Conservation (phyloP, 2,113 vertebrate genomes). For the Trichomycterus rosablanca region DNA sequence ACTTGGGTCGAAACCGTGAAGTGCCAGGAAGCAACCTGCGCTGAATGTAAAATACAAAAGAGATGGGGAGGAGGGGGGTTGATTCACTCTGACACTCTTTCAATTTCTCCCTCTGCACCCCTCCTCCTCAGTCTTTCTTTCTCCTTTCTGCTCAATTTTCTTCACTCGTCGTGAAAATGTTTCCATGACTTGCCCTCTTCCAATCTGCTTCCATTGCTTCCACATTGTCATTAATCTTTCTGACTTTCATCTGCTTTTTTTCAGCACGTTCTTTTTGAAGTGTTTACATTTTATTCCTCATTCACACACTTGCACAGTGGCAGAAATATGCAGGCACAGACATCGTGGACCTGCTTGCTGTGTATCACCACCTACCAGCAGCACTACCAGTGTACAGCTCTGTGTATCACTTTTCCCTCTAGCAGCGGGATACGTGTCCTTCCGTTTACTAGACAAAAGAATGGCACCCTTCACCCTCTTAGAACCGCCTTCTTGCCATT, state of each 20-base stretch:
- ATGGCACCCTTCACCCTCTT: constrained; percentile 16
- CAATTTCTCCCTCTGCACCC: constrained; percentile 45
- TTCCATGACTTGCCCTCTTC: constrained; percentile 15
- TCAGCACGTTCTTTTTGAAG: constrained; percentile 2
- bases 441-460: constrained; percentile 37
- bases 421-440: constrained; percentile 28
- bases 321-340: background rate
- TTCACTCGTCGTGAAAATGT: constrained; percentile 12
- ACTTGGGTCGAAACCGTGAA: constrained; percentile 48
- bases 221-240: constrained; percentile 1
- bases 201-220: constrained; percentile 23
- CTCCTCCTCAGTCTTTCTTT: constrained; percentile 39
- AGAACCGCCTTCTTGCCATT: constrained; percentile 24
- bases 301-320: background rate
- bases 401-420: constrained; percentile 18
- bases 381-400: constrained; percentile 2
- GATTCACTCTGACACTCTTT: constrained; percentile 62
- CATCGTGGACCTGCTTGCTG: background rate
- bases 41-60: constrained; percentile 56
- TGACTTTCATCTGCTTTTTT: constrained; percentile 18
- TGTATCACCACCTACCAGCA: constrained; percentile 8
- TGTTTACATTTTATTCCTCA: constrained; percentile 24
- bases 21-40: constrained; percentile 53
- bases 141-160: constrained; percentile 41
- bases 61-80: constrained; percentile 18